These are phyloP conservation scores for Diploscapter pachys DNA, from an alignment of 1,140 invertebrate species.

Conservation along the genomic window DNA sequence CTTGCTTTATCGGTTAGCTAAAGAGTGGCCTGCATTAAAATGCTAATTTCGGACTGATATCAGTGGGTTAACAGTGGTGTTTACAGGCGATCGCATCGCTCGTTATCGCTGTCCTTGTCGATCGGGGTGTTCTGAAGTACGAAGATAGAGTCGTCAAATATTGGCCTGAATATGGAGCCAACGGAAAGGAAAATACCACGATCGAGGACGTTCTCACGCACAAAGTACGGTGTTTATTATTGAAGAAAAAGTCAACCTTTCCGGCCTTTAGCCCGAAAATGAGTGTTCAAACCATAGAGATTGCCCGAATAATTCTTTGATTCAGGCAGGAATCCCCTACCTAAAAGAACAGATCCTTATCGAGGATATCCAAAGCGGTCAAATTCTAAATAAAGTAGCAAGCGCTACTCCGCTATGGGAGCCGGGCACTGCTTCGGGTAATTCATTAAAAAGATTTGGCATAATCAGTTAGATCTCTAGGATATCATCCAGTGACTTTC, in stretches of 20 bases:
- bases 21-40: not conserved
- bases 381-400: conserved; percentile 38
- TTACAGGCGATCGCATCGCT: conserved; percentile 55
- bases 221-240: conserved; percentile 47
- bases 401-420: conserved; percentile 47
- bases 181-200: conserved; percentile 61
- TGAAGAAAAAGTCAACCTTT: too few species aligned
- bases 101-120: conserved; percentile 58
- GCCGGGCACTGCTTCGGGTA: conserved; percentile 45
- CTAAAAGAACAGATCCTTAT: conserved; percentile 42
- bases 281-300: conserved; percentile 12
- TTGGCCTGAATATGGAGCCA: conserved; percentile 61
- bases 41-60: too few species aligned
- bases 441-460: not conserved
- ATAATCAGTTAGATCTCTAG: conserved; percentile 39
- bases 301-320: not conserved
- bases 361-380: conserved; percentile 29
- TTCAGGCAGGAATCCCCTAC: conserved; percentile 51
- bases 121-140: conserved; percentile 59
- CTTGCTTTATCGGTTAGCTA: not conserved
- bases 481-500: conserved; percentile 59
- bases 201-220: conserved; percentile 60
- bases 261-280: not conserved
- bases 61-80: too few species aligned
- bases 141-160: conserved; percentile 57